phyloP scores from a whole-genome alignment of 1,140 invertebrate species.

The Schmidtea mediterranea region DNA sequence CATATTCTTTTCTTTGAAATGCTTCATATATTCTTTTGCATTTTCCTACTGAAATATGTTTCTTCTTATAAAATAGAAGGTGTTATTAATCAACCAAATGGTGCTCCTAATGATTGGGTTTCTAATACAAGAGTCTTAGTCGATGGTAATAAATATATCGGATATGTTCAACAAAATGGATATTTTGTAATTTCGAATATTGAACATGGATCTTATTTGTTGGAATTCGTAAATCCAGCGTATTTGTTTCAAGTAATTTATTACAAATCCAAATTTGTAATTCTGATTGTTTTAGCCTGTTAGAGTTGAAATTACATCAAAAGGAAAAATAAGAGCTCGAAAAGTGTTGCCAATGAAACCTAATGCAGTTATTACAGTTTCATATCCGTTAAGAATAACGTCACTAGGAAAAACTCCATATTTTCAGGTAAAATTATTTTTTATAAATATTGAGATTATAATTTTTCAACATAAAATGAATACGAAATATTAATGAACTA shows the following conservation, averaged over 20 bases:
- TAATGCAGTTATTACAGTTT: slow-evolving; percentile 36
- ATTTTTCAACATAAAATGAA: too few species aligned
- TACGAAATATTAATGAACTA: too few species aligned
- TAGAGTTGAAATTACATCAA: slow-evolving; percentile 70
- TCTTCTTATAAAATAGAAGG: background rate
- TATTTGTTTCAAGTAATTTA: slow-evolving; percentile 36
- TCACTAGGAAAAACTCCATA: slow-evolving; percentile 51
- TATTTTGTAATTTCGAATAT: slow-evolving; percentile 61
- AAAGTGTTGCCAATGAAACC: slow-evolving; percentile 81
- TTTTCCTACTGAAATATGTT: too few species aligned
- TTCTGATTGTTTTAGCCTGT: slow-evolving; percentile 70
- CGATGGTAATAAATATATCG: slow-evolving; percentile 57
- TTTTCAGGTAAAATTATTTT: slow-evolving; percentile 52
- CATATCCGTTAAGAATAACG: slow-evolving; percentile 66
- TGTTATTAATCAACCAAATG: background rate
- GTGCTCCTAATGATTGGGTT: slow-evolving; percentile 38
- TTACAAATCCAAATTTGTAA: too few species aligned
- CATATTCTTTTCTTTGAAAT: too few species aligned
- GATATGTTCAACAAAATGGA: slow-evolving; percentile 47
- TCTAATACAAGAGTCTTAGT: slow-evolving; percentile 47
- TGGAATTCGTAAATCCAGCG: slow-evolving; percentile 68
- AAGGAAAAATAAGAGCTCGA: slow-evolving; percentile 74
- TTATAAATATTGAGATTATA: too few species aligned
- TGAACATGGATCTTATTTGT: slow-evolving; percentile 67
- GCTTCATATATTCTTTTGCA: too few species aligned